Conservation (phyloP, 2,797 vertebrate species). For the Ctenosaura bakeri region DNA sequence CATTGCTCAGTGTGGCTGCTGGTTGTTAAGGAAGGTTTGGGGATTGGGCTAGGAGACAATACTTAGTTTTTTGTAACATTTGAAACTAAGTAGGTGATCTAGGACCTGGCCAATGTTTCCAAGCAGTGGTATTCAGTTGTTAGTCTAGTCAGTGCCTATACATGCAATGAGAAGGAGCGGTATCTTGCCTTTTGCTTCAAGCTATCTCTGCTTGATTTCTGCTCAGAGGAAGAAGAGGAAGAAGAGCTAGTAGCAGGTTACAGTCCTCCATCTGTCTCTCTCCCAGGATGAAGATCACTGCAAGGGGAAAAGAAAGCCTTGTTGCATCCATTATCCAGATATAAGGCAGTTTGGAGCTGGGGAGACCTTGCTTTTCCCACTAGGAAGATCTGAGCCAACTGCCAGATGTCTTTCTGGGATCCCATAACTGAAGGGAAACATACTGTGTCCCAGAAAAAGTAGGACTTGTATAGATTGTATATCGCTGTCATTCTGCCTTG, state of each 20-base stretch:
- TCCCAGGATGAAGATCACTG: neutral
- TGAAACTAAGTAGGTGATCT: too few relatives aligned
- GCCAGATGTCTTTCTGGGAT: neutral
- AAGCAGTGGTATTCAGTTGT: too few relatives aligned
- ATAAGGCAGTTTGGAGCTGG: neutral
- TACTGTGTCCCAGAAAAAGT: neutral
- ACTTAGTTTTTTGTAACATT: too few relatives aligned
- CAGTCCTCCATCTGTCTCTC: neutral
- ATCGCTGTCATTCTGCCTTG: too few relatives aligned
- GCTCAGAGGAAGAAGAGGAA: neutral
- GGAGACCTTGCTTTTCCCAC: neutral
- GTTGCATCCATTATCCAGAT: neutral
- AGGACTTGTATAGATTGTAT: neutral
- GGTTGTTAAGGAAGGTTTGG: too few relatives aligned
- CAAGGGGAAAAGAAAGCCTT: neutral
- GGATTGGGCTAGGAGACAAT: too few relatives aligned
- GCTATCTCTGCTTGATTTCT: neutral
- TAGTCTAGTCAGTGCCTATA: too few relatives aligned
- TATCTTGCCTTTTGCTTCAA: too few relatives aligned
- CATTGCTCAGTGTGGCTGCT: too few relatives aligned
- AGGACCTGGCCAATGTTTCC: too few relatives aligned
- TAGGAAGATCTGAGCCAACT: neutral
- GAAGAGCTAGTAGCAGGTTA: neutral
- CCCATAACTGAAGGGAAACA: neutral
- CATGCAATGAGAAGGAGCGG: too few relatives aligned